These are phyloP conservation scores for Pagrus major DNA, from an alignment of 2,113 vertebrate genomes.

Conservation along the genomic window DNA sequence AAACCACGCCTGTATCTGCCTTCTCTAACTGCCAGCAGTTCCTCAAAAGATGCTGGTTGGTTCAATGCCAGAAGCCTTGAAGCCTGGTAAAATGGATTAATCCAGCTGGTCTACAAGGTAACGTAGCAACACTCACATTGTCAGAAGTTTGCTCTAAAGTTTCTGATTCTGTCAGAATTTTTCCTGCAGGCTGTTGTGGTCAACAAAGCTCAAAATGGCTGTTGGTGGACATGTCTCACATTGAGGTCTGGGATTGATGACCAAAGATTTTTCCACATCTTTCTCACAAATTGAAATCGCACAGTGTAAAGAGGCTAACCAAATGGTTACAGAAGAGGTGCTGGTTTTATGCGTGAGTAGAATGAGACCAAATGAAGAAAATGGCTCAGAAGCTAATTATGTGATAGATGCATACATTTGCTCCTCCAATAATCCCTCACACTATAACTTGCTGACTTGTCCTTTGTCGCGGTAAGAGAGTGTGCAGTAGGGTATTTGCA, in stretches of 20 bases:
- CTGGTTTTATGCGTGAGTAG: neutral
- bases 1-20: too few species aligned
- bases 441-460: neutral
- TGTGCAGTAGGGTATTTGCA: slow-evolving; percentile 3
- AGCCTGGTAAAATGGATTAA: too few species aligned
- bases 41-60: too few species aligned
- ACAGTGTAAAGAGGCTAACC: neutral
- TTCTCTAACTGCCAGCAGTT: too few species aligned
- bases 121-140: neutral
- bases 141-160: neutral
- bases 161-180: neutral
- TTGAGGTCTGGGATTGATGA: neutral
- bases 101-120: too few species aligned
- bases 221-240: neutral
- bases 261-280: neutral
- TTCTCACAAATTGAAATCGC: neutral
- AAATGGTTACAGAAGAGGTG: neutral
- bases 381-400: neutral
- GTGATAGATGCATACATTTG: neutral
- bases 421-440: neutral
- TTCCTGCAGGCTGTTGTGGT: neutral
- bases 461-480: neutral
- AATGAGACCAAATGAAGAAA: neutral
- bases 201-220: neutral
- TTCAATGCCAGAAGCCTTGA: too few species aligned